Percentiles rank a stretch among this genome's conserved stretches.
phyloP scores from a whole-genome alignment of 2,888 invertebrate genomes.

The Globia sparganii region DNA sequence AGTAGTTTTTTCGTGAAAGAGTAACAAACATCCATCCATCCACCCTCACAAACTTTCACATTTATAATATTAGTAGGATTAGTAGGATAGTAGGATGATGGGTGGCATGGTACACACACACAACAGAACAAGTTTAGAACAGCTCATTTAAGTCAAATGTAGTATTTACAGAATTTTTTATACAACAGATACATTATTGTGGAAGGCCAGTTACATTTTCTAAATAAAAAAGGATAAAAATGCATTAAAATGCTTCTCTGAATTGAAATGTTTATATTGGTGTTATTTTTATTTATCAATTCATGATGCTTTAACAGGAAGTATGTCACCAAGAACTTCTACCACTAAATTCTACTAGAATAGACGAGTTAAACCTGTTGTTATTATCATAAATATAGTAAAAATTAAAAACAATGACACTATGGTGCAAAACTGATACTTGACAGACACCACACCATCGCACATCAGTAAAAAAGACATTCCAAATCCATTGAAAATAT shows the following conservation, averaged over 20 bases:
- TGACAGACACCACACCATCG: neutral
- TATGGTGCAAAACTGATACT: neutral
- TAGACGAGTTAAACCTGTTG: neutral
- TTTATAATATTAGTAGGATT: too few species aligned
- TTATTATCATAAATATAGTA: neutral
- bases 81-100: too few species aligned
- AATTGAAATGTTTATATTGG: neutral
- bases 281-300: slow-evolving; percentile 7
- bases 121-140: too few species aligned
- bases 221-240: neutral
- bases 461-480: neutral
- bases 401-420: neutral
- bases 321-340: slow-evolving; percentile 37
- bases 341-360: slow-evolving; percentile 9
- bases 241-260: neutral
- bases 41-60: too few species aligned
- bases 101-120: too few species aligned
- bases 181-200: neutral
- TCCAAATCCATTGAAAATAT: neutral
- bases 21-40: too few species aligned
- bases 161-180: neutral
- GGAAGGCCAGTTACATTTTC: slow-evolving; percentile 1
- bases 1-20: too few species aligned
- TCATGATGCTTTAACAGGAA: slow-evolving; percentile 32
- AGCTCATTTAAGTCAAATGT: neutral